Percentiles rank a stretch among this genome's conserved stretches.
These are phyloP conservation scores for Abramis brama DNA, from an alignment of 2,113 vertebrate species.

Conservation along the genomic window DNA sequence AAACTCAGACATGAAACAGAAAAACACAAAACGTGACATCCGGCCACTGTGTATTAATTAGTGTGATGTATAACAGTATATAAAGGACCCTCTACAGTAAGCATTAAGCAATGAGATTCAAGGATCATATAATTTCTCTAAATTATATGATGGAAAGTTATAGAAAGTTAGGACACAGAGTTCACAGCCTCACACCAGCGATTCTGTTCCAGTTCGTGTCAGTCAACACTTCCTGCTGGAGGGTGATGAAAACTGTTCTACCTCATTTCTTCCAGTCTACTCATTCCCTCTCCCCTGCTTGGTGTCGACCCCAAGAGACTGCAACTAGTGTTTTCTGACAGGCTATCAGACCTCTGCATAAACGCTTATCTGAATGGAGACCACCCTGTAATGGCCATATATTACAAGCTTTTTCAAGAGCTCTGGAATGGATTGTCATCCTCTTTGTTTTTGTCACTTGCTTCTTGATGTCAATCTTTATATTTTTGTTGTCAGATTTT, in stretches of 20 bases:
- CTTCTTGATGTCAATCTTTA: not conserved
- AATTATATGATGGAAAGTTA: not conserved
- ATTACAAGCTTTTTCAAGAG: constrained; percentile 19
- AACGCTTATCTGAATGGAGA: constrained; percentile 12
- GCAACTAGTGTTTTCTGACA: not conserved
- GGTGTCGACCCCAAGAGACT: not conserved
- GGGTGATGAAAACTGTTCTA: constrained; percentile 8
- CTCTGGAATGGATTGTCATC: not conserved
- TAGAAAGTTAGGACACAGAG: not conserved
- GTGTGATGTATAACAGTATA: too few relatives aligned
- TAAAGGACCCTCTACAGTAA: too few relatives aligned
- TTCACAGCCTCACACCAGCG: not conserved
- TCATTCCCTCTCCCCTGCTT: not conserved
- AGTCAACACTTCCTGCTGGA: constrained; percentile 17
- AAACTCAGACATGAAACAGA: too few relatives aligned
- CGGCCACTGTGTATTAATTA: too few relatives aligned
- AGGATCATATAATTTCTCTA: not conserved
- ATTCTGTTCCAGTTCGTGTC: not conserved
- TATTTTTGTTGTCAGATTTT: not conserved
- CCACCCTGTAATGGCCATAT: constrained; percentile 1
- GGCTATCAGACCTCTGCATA: not conserved
- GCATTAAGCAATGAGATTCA: too few relatives aligned
- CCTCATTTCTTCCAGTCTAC: not conserved
- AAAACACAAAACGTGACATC: too few relatives aligned
- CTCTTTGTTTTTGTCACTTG: not conserved